Evolutionary conservation across 2,888 invertebrate genomes (phyloP), one percentile per base, ranked within the genome.

Genomic region (Melitaea athalia): DNA sequence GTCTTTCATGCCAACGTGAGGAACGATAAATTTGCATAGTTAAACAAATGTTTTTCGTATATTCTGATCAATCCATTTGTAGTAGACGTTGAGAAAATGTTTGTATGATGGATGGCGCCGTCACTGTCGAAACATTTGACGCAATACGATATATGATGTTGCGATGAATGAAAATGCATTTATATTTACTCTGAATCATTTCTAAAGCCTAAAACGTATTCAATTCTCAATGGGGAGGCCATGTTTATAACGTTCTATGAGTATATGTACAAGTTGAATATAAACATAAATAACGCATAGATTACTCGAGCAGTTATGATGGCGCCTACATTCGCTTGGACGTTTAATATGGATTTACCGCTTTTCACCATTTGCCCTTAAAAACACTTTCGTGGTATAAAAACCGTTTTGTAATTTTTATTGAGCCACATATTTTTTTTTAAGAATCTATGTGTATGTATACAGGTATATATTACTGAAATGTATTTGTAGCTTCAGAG

Each of bases 41-140:
- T 64, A 72, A 71, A 73, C 69, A 75, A 75, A 77, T 69, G 72
- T 75, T 71, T 74, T 75, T 72, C 68, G 72, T 72, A 72, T 71
- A 73, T 74, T 72, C 70, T 74, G 72, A 74, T 67, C 72, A 67
- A 75, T 71, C 69, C 71, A 69, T 65, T 70, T 67, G 69, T 53
- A 82, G 84, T 50, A 82, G 84, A 77, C 80, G 53, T 31, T 55
- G 81, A 78, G 78, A 81, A 83, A 84, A 85, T 81, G 84, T 80
- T 77, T 69, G 73, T 71, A 80, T 91, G 91, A 91, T 91, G 85
- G 91, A 91, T 91, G 86, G 79, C 74, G 76, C 78, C 81, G 79
- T 77, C 82, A 80, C 72, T 75, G 77, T 63, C 69, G 69, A 82
- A 83, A 85, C 83, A 80, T 88, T 85, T 89, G 86, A 85, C 85